Conservation (phyloP, 2,888 invertebrate genomes). For the Deladenus siricidicola region DNA sequence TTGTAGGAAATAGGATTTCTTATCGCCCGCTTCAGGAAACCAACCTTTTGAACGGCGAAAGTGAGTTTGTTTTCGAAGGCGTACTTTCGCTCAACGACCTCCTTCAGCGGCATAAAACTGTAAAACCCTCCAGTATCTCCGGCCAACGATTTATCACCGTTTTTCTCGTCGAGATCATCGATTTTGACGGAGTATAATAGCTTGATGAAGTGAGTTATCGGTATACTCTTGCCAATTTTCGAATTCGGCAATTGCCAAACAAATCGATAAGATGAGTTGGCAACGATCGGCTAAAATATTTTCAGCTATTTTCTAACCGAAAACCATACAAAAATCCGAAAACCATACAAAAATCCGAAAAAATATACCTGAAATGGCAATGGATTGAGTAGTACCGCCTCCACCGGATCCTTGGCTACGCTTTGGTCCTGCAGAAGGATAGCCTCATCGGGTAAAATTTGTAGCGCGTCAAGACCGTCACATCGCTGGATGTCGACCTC, state of each 20-base stretch:
- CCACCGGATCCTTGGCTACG: constrained; percentile 10
- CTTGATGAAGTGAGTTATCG: constrained; percentile 21
- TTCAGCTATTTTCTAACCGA: background rate
- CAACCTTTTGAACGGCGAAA: constrained; percentile 19
- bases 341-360: background rate
- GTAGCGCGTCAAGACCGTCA: constrained; percentile 23
- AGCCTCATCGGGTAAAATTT: constrained; percentile 27
- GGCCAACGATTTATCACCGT: too few species aligned
- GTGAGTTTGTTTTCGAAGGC: constrained; percentile 32
- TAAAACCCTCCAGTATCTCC: too few species aligned
- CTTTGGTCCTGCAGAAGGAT: constrained; percentile 19
- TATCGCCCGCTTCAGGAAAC: background rate
- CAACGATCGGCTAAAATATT: constrained; percentile 22
- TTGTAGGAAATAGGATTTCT: too few species aligned
- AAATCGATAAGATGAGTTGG: constrained; percentile 28
- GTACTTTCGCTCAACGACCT: constrained; percentile 22
- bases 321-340: background rate
- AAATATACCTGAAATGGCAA: constrained; percentile 12
- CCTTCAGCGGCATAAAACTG: background rate
- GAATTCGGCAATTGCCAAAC: constrained; percentile 27
- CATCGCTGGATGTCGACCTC: constrained; percentile 39
- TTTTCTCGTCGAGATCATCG: background rate
- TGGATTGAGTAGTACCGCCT: constrained; percentile 19
- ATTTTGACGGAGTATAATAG: constrained; percentile 15
- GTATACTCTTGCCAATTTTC: constrained; percentile 5